Evolutionary conservation across 2,113 vertebrate genomes (phyloP).

Genomic region (Eurystomus gularis): DNA sequence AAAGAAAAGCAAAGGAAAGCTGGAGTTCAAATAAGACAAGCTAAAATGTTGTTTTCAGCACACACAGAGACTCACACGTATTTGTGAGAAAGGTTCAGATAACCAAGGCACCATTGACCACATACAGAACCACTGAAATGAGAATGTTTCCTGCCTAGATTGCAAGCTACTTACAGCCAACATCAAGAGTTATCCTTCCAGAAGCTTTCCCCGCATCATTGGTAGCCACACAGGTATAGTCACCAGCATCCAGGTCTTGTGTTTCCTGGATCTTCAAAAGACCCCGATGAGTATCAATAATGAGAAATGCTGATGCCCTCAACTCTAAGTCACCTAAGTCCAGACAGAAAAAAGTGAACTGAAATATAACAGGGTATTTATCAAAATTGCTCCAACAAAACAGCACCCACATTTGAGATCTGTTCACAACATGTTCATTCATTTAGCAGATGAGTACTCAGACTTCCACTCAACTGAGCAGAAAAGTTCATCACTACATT

Average conservation of each 20-base stretch:
- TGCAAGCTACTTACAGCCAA: constrained; percentile 85
- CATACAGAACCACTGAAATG: neutral
- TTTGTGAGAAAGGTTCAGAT: neutral
- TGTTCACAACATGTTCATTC: neutral
- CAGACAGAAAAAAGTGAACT: neutral
- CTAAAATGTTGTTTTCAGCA: neutral
- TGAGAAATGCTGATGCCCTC: constrained; percentile 78
- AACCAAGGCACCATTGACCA: neutral
- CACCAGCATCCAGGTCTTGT: constrained; percentile 86
- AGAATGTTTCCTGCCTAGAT: neutral
- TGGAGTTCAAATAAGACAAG: neutral
- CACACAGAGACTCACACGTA: fast-evolving
- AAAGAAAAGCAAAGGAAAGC: neutral
- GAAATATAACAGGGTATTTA: neutral
- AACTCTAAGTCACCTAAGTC: constrained; percentile 83
- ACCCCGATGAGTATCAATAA: constrained; percentile 77
- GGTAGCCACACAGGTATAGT: constrained; percentile 88
- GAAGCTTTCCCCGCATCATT: constrained; percentile 87
- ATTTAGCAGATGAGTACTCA: neutral
- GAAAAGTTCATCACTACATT: neutral
- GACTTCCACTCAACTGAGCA: neutral
- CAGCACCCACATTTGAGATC: neutral
- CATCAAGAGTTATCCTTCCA: constrained; percentile 87
- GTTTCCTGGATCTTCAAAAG: constrained; percentile 86
- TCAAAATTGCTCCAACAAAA: neutral